phyloP scores from a whole-genome alignment of 2,113 vertebrate species.

The Nesogale talazaci region DNA sequence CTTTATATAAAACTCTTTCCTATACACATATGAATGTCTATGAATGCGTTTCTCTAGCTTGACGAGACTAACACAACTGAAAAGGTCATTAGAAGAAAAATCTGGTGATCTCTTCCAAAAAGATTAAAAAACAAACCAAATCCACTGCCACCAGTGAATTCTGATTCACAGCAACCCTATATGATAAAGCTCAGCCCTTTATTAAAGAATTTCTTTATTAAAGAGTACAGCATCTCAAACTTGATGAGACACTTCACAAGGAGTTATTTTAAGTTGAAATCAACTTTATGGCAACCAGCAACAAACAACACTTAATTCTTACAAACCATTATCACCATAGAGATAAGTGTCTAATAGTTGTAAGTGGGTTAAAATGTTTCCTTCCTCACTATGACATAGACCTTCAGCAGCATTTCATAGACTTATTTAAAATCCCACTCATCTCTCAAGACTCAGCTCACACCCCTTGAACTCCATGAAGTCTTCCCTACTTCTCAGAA shows the following conservation, averaged over 20 bases:
- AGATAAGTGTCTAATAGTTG: neutral
- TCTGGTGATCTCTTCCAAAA: neutral
- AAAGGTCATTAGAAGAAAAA: neutral
- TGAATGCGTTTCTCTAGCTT: too few species aligned
- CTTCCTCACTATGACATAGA: neutral
- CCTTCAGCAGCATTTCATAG: neutral
- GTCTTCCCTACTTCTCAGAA: neutral
- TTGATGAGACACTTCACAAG: neutral
- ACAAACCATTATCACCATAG: neutral
- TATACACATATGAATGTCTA: too few species aligned
- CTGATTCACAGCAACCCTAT: too few species aligned
- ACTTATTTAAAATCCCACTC: neutral
- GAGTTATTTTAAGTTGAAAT: neutral
- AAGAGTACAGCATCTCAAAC: neutral
- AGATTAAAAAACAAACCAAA: too few species aligned
- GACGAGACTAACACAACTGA: too few species aligned
- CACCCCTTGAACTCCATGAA: neutral
- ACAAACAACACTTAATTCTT: neutral
- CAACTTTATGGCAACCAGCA: neutral
- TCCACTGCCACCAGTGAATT: too few species aligned
- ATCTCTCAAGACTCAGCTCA: neutral
- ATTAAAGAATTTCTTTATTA: neutral
- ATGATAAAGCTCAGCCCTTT: too few species aligned
- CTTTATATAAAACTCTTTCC: too few species aligned
- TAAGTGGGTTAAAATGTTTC: neutral